phyloP scores from a whole-genome alignment of 2,888 invertebrate genomes.

The Dastarcus helophoroides region DNA sequence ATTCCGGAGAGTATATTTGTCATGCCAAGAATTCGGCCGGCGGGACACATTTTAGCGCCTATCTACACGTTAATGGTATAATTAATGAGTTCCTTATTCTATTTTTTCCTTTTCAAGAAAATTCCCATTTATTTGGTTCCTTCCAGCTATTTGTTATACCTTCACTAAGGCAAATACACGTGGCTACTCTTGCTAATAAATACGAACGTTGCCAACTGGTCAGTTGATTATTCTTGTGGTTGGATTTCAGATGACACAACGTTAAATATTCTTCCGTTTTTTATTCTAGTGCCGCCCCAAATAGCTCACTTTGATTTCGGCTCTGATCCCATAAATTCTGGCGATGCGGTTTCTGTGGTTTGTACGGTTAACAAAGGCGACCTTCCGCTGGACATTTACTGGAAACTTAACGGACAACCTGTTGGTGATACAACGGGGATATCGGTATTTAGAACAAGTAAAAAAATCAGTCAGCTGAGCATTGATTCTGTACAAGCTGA shows the following conservation, averaged over 20 bases:
- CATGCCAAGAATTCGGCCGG: constrained; percentile 43
- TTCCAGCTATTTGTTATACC: too few species aligned
- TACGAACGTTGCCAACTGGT: too few species aligned
- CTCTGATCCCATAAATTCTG: constrained; percentile 59
- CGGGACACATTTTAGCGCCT: constrained; percentile 21
- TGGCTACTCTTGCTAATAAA: too few species aligned
- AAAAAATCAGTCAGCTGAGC: constrained; percentile 49
- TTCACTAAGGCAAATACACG: too few species aligned
- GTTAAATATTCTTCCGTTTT: too few species aligned
- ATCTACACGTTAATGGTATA: constrained; percentile 64
- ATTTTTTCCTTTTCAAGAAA: too few species aligned
- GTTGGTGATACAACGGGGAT: constrained; percentile 43
- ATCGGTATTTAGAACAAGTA: constrained; percentile 44
- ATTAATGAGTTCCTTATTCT: too few species aligned
- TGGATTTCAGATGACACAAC: too few species aligned
- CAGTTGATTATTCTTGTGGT: too few species aligned
- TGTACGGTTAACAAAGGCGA: constrained; percentile 70
- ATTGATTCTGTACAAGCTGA: constrained; percentile 49
- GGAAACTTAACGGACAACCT: constrained; percentile 47
- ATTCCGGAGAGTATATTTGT: constrained; percentile 67
- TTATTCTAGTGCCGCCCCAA: constrained; percentile 55
- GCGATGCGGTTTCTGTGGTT: constrained; percentile 59
- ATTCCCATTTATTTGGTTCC: too few species aligned
- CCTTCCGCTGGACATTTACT: constrained; percentile 59
- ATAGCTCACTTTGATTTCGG: constrained; percentile 57